phyloP scores from a whole-genome alignment of 2,113 vertebrate genomes.

The Crotalus helleri region DNA sequence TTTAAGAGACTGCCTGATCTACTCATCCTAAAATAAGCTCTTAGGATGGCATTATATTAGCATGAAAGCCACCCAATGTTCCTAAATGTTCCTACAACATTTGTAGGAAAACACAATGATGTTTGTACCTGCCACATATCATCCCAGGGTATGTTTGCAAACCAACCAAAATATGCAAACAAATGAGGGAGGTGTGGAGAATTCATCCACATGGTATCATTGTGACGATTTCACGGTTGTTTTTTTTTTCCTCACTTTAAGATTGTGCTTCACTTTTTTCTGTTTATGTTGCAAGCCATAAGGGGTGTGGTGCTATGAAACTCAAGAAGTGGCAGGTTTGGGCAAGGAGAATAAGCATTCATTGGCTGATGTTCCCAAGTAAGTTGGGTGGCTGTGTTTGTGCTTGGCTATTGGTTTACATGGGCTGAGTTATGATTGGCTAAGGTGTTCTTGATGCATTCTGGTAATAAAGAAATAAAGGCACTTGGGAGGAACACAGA shows the following conservation, averaged over 20 bases:
- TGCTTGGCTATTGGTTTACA: neutral
- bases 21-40: neutral
- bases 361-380: neutral
- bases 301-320: neutral
- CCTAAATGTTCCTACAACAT: neutral
- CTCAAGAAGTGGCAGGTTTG: neutral
- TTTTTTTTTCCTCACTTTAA: no score
- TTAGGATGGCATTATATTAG: neutral
- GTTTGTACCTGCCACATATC: neutral
- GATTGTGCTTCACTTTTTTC: no score
- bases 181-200: neutral
- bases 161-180: neutral
- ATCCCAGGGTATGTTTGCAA: neutral
- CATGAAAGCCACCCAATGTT: neutral
- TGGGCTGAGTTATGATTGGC: neutral
- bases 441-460: neutral
- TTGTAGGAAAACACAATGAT: neutral
- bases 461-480: neutral
- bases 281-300: no score
- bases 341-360: neutral
- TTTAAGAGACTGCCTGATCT: neutral
- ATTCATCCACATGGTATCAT: neutral
- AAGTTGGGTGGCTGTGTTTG: neutral
- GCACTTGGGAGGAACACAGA: neutral
- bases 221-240: no score